Base-by-base conservation (phyloP, 1,140 invertebrate genomes). In the Euura lappo region DNA sequence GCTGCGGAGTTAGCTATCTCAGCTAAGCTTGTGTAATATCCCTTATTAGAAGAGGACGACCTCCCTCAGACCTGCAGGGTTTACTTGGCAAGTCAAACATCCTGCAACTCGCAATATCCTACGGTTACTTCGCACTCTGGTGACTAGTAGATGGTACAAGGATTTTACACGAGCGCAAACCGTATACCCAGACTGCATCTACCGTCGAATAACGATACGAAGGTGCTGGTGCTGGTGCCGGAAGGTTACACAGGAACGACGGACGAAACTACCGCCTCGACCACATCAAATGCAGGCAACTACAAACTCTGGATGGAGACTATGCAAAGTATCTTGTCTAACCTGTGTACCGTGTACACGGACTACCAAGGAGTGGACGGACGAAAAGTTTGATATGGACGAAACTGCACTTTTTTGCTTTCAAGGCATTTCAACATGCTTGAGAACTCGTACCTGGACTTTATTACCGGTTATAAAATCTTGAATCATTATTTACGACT, bases 61-160 rank as follows among this genome's bases (percentile, higher is more conserved):
- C 51, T 28, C 28, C 28, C 51, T 8, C 8, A 8, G 51, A 60
- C 28, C 13, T 8, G 0, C 51, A 60, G 51, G 81, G 79, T 84
- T 84, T 83, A 83, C 82, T 82, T 82, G 81, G 77, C 79, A 84
- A 84, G 80, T 84, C 81, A 84, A 84, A 84, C 81, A 84, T 79
- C 82, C 80, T 78, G 75, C 72, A 81, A 76, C 77, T 79, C 78
- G 80, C 79, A 84, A 84, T 84, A 84, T 83, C 81, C 81, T 80
- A 3, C 51, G 51, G 51, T 6, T 60, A 8, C 51, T 28, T 60
- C 51, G 51, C 51, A 60, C 51, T 8, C 51, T n/a, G 10, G 3
- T 8, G 51, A 0, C 28, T 60, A 60, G 28, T 28, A 28, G 28
- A 28, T 28, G 28, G 28, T 28, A 28, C 28, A 28, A 60, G 51